Evolutionary conservation across 2,888 invertebrate genomes (phyloP).

Genomic region (Troides helena): DNA sequence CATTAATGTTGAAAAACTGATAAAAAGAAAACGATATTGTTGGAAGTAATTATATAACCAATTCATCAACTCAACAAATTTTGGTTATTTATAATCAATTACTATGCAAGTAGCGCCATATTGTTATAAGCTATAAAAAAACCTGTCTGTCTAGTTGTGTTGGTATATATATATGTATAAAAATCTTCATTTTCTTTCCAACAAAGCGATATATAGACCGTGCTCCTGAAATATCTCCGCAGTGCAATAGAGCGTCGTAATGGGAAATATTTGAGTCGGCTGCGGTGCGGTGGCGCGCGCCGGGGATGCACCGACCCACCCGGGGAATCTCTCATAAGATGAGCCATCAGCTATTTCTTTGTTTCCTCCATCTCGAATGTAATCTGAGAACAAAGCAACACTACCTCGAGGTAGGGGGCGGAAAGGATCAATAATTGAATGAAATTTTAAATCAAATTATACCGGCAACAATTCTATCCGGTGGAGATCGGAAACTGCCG

Average conservation of each 20-base stretch:
- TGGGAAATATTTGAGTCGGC: slow-evolving; percentile 14
- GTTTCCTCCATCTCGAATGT: not conserved
- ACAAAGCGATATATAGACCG: slow-evolving; percentile 12
- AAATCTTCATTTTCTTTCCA: not conserved
- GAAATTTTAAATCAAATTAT: too few relatives aligned
- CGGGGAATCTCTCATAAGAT: slow-evolving; percentile 21
- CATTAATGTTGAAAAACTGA: too few relatives aligned
- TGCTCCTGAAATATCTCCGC: slow-evolving; percentile 13
- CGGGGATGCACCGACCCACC: slow-evolving; percentile 7
- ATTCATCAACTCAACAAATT: too few relatives aligned
- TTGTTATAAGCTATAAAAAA: too few relatives aligned
- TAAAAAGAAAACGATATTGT: too few relatives aligned
- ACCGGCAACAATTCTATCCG: too few relatives aligned
- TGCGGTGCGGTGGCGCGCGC: not conserved
- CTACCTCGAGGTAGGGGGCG: not conserved
- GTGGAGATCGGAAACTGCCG: too few relatives aligned
- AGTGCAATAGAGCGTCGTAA: slow-evolving; percentile 8
- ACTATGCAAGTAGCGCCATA: too few relatives aligned
- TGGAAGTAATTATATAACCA: too few relatives aligned
- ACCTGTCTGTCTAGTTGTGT: too few relatives aligned
- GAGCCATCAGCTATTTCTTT: not conserved
- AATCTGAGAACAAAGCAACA: not conserved
- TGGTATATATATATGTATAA: too few relatives aligned
- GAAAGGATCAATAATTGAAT: not conserved
- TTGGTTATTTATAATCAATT: too few relatives aligned